A percentile compares a stretch with the other conserved stretches of the same genome.
phyloP scores from a whole-genome alignment of 2,888 invertebrate genomes.

The Heliothis peltigera region DNA sequence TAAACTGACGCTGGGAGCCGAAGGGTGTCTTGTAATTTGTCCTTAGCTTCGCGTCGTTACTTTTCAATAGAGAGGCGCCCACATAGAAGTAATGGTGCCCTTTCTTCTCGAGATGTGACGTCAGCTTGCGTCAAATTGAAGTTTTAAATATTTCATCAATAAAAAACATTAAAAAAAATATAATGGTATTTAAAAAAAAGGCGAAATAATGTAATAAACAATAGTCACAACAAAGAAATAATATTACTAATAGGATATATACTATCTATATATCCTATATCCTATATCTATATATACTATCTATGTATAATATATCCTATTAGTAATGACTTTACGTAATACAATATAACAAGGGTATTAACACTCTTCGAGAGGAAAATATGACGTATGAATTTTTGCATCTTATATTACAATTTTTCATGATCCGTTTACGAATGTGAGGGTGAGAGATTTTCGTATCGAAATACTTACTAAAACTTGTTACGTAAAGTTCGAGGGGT shows the following conservation, averaged over 20 bases:
- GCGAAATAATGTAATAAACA: no score
- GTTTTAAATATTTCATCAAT: no score
- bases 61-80: constrained; percentile 52
- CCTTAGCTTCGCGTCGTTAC: constrained; percentile 39
- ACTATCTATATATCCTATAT: no score
- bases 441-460: background rate
- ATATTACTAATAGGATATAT: no score
- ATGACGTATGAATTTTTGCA: constrained; percentile 24
- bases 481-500: background rate
- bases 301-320: no score
- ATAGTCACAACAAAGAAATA: no score
- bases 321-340: no score
- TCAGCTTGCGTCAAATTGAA: constrained; percentile 22
- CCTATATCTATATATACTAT: no score
- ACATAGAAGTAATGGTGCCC: constrained; percentile 64
- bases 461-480: background rate
- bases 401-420: background rate
- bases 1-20: constrained; percentile 37
- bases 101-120: constrained; percentile 48
- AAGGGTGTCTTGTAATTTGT: constrained; percentile 44
- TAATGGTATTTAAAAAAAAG: no score
- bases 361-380: no score
- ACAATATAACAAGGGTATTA: no score
- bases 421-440: constrained; percentile 1
- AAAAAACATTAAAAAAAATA: no score